These are phyloP conservation scores for Crocodylus rhombifer DNA, from an alignment of 2,797 vertebrate species.

Conservation along the genomic window DNA sequence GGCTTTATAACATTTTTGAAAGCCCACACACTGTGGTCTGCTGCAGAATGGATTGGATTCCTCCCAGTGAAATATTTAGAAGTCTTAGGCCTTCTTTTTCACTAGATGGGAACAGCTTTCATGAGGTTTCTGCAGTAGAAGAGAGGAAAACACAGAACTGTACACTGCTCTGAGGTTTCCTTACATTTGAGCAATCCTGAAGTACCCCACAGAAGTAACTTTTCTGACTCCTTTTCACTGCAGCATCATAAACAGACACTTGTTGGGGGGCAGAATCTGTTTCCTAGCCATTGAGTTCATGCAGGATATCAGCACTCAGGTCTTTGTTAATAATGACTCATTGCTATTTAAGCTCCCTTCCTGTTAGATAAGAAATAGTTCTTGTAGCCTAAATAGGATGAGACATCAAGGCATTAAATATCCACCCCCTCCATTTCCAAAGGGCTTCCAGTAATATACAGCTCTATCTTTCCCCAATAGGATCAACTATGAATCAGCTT, in stretches of 20 bases:
- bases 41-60: too few species aligned
- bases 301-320: background rate
- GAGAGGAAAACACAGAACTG: background rate
- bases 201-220: background rate
- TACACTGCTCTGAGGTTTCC: background rate
- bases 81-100: background rate
- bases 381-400: background rate
- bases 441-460: constrained; percentile 14
- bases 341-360: background rate
- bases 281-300: background rate
- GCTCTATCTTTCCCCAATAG: background rate
- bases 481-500: background rate
- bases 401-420: constrained; percentile 32
- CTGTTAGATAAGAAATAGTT: background rate
- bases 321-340: constrained; percentile 44
- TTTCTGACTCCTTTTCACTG: background rate
- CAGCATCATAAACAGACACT: background rate
- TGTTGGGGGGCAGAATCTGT: background rate
- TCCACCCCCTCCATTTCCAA: background rate
- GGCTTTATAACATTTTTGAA: background rate
- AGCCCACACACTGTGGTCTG: background rate
- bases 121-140: background rate
- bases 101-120: background rate
- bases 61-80: background rate
- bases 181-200: background rate